Conservation (phyloP, 2,113 vertebrate species). For the Procavia capensis region DNA sequence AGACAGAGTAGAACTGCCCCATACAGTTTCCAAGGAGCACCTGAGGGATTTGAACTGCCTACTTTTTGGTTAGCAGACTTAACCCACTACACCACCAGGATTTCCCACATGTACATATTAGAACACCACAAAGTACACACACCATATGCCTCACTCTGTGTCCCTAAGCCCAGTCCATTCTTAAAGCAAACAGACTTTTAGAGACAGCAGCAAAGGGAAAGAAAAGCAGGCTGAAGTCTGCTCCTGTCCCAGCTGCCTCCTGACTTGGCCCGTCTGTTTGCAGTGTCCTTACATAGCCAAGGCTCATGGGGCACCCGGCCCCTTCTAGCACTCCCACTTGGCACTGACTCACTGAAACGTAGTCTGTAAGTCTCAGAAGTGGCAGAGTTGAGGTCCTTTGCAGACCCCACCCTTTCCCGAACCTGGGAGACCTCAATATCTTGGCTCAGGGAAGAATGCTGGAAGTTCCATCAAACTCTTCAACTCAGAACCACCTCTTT, state of each 20-base stretch:
- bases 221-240: background rate
- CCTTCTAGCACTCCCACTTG: background rate
- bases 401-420: background rate
- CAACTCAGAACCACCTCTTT: background rate
- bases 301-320: rapidly evolving
- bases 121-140: no score
- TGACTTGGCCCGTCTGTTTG: background rate
- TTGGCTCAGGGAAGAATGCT: background rate
- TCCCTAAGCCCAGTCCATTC: no score
- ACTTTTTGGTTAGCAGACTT: no score
- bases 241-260: background rate
- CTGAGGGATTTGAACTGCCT: no score
- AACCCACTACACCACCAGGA: no score
- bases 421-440: background rate
- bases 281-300: background rate
- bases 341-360: background rate
- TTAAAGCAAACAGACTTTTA: background rate
- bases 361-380: background rate
- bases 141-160: no score
- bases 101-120: no score
- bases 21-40: no score
- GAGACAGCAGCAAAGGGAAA: background rate
- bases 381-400: background rate
- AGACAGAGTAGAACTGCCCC: no score
- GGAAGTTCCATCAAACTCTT: background rate